A percentile compares a stretch with the other conserved stretches of the same genome.
phyloP scores from a whole-genome alignment of 1,140 invertebrate genomes.

The Megalopta genalis region DNA sequence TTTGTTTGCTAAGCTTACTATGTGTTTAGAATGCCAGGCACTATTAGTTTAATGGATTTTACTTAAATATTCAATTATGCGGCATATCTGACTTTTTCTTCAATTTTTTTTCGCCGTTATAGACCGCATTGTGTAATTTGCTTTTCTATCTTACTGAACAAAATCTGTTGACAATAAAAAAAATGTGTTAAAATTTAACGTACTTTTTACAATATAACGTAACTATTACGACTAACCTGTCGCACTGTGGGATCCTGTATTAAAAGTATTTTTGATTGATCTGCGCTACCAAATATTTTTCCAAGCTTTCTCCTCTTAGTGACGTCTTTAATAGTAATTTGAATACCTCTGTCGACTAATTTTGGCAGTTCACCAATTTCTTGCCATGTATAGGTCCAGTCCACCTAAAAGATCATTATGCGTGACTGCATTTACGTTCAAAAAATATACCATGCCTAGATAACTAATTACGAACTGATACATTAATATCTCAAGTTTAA shows the following conservation, averaged over 20 bases:
- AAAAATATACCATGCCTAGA: no score
- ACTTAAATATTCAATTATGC: slow-evolving; percentile 5
- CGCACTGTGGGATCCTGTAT: slow-evolving; percentile 74
- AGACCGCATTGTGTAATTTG: slow-evolving; percentile 69
- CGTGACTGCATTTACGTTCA: not conserved
- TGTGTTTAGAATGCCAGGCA: slow-evolving; percentile 20
- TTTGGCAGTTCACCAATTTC: slow-evolving; percentile 81
- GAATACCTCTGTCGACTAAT: slow-evolving; percentile 81
- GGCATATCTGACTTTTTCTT: not conserved
- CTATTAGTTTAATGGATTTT: slow-evolving; percentile 19
- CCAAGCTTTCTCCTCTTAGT: slow-evolving; percentile 80
- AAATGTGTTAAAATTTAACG: no score
- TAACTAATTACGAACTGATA: no score
- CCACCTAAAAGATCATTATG: slow-evolving; percentile 76
- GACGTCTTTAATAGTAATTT: slow-evolving; percentile 77
- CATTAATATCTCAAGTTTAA: no score
- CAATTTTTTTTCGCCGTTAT: slow-evolving; percentile 41
- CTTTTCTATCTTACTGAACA: slow-evolving; percentile 74
- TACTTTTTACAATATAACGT: no score
- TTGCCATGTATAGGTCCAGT: slow-evolving; percentile 84
- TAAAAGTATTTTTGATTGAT: slow-evolving; percentile 80
- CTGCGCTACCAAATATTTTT: slow-evolving; percentile 78
- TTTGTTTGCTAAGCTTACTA: slow-evolving; percentile 19
- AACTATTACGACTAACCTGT: slow-evolving; percentile 63
- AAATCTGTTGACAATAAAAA: slow-evolving; percentile 55